A percentile compares a stretch with the other conserved stretches of the same genome.
Conservation (phyloP, 37 sponge, comb jelly and placozoan species). For the Dysidea cf. avara region DNA sequence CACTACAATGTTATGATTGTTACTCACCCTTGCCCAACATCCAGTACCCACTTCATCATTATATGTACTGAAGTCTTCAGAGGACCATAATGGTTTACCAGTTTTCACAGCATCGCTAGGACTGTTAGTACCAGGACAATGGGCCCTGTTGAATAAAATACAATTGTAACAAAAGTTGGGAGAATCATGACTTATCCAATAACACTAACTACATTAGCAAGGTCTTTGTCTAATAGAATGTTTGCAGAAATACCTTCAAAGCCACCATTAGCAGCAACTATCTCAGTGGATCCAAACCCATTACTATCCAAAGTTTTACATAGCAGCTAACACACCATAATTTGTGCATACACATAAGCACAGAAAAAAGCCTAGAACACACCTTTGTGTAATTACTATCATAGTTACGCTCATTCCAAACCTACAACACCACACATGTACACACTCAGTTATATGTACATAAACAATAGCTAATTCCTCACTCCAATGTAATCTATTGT, state of each 20-base stretch:
- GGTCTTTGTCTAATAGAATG: constrained; percentile 43
- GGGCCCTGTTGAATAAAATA: constrained; percentile 45
- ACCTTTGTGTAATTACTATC: constrained; percentile 72
- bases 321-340: constrained; percentile 31
- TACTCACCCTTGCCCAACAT: constrained; percentile 82
- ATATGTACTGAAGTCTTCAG: constrained; percentile 82
- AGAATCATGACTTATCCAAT: constrained; percentile 43
- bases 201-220: constrained; percentile 58
- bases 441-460: too few relatives aligned
- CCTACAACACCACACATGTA: constrained; percentile 19
- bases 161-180: too few relatives aligned
- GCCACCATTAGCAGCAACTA: constrained; percentile 70
- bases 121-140: constrained; percentile 79
- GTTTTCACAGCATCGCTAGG: constrained; percentile 42
- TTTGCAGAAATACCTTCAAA: constrained; percentile 42
- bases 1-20: not conserved
- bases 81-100: constrained; percentile 74
- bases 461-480: not conserved
- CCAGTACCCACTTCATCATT: constrained; percentile 78
- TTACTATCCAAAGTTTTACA: constrained; percentile 48
- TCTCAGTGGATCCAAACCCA: constrained; percentile 45
- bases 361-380: not conserved
- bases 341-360: constrained; percentile 4
- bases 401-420: constrained; percentile 80
- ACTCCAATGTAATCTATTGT: constrained; percentile 77